Conservation (phyloP, 2,797 vertebrate species). For the Acipenser ruthenus region DNA sequence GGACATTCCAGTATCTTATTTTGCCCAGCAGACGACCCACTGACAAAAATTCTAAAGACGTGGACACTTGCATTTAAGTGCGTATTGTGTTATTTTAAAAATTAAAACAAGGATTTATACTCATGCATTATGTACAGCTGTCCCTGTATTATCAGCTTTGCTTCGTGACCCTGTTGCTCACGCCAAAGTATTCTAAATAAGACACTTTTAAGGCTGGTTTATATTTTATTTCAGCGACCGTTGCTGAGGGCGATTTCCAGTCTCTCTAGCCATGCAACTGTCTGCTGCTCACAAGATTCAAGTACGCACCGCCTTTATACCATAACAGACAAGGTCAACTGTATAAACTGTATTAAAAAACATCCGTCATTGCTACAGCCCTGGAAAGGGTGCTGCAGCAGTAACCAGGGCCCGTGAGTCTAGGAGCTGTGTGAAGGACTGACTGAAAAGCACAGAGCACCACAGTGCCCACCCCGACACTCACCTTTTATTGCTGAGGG, state of each 20-base stretch:
- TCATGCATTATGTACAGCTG: no score
- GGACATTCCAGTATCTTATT: no score
- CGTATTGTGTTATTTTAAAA: no score
- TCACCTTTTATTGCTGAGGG: slow-evolving; percentile 75
- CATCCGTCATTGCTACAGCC: background rate
- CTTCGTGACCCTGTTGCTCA: background rate
- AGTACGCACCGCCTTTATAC: no score
- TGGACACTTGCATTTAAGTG: no score
- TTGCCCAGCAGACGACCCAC: no score
- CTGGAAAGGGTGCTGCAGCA: background rate
- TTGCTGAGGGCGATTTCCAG: background rate
- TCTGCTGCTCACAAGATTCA: no score
- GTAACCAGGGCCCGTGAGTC: background rate
- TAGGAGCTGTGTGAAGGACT: background rate
- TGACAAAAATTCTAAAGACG: no score
- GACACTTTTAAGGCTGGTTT: background rate
- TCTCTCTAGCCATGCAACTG: no score
- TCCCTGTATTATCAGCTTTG: no score
- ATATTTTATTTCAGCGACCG: background rate
- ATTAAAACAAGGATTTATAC: no score
- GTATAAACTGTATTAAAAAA: background rate
- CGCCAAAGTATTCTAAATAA: background rate
- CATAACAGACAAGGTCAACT: background rate
- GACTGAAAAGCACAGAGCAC: no score
- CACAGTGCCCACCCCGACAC: background rate